phyloP scores from a whole-genome alignment of 2,797 vertebrate species.

The Enteromius unitaeniatus region DNA sequence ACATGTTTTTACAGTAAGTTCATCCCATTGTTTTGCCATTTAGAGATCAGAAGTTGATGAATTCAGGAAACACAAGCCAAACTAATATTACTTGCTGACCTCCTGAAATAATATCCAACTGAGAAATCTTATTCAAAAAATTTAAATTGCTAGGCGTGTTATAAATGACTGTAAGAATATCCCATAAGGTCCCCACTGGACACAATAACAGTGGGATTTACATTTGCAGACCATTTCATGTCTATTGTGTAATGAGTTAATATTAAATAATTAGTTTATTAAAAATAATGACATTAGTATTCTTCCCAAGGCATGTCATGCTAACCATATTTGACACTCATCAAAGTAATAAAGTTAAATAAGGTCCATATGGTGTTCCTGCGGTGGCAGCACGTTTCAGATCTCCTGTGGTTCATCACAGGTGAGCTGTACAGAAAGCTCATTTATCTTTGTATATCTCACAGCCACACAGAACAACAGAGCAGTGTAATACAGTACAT shows the following conservation, averaged over 20 bases:
- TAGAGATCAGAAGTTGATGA: background rate
- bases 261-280: background rate
- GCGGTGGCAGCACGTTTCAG: background rate
- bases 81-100: background rate
- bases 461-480: conserved; percentile 20
- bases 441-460: conserved; percentile 4
- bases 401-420: conserved; percentile 13
- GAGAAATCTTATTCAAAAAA: background rate
- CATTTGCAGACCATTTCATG: background rate
- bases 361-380: conserved; percentile 1
- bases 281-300: conserved; percentile 3
- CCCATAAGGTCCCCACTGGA: background rate
- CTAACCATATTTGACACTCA: conserved; percentile 4
- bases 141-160: background rate
- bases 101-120: background rate
- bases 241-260: background rate
- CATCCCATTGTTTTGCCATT: background rate
- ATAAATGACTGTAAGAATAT: background rate
- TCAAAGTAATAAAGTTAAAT: conserved; percentile 10
- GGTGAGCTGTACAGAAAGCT: conserved; percentile 14
- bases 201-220: background rate
- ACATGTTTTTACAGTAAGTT: background rate
- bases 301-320: background rate
- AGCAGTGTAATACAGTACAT: conserved; percentile 19
- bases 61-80: background rate